Evolutionary conservation across 2,113 vertebrate species (phyloP).

Genomic region (Smithornis capensis): DNA sequence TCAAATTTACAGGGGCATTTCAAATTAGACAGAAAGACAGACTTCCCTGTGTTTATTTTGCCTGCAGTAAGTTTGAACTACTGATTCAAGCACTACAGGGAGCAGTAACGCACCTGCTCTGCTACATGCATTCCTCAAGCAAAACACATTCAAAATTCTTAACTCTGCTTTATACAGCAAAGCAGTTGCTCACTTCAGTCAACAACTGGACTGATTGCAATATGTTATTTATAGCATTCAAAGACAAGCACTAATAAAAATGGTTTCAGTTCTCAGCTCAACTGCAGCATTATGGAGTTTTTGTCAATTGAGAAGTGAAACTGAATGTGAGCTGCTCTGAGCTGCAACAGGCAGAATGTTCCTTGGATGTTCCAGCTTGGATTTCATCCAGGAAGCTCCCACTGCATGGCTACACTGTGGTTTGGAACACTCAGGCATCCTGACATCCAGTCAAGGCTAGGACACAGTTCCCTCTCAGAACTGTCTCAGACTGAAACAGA

Average conservation of each 20-base stretch:
- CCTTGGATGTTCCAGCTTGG: not conserved
- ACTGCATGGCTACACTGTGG: not conserved
- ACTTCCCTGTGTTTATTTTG: accelerated
- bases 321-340: not conserved
- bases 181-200: not conserved
- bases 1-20: not conserved
- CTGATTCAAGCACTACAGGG: not conserved
- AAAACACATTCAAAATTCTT: not conserved
- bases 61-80: not conserved
- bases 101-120: not conserved
- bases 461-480: not conserved
- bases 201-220: not conserved
- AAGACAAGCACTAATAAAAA: not conserved
- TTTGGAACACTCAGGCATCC: not conserved
- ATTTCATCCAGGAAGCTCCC: not conserved
- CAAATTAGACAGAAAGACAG: not conserved
- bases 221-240: not conserved
- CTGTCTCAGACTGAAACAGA: not conserved
- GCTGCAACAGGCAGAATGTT: not conserved
- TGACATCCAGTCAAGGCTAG: not conserved
- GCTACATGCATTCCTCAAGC: not conserved
- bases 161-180: not conserved
- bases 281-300: accelerated
- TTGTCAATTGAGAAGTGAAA: not conserved
- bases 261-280: not conserved